A percentile compares a stretch with the other conserved stretches of the same genome.
Conservation (phyloP, 2,113 vertebrate genomes). For the Argyrosomus japonicus region DNA sequence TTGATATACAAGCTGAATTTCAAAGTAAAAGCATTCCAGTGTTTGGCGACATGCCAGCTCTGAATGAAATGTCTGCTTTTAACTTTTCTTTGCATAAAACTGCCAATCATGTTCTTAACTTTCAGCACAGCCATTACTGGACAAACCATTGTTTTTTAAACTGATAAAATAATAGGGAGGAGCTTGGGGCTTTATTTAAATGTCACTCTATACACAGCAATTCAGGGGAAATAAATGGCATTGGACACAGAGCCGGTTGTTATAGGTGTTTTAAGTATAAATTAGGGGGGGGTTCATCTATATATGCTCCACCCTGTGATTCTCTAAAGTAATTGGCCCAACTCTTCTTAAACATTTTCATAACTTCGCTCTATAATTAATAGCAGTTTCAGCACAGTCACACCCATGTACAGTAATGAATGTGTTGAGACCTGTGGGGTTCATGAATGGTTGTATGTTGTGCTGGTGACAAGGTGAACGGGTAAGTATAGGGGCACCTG, state of each 20-base stretch:
- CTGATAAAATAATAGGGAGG: constrained; percentile 48
- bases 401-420: constrained; percentile 43
- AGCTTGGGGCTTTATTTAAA: constrained; percentile 32
- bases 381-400: constrained; percentile 24
- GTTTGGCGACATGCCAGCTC: constrained; percentile 25
- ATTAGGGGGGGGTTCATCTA: constrained; percentile 27
- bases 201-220: constrained; percentile 45
- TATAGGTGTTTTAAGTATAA: constrained; percentile 26
- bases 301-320: constrained; percentile 32
- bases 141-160: constrained; percentile 52
- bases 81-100: constrained; percentile 20
- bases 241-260: constrained; percentile 30
- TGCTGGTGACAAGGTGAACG: constrained; percentile 52
- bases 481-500: constrained; percentile 52
- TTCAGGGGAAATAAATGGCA: constrained; percentile 49
- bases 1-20: constrained; percentile 27
- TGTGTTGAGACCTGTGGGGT: constrained; percentile 60
- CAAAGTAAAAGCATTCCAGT: constrained; percentile 40
- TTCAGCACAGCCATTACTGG: constrained; percentile 33
- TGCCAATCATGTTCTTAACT: constrained; percentile 6
- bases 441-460: constrained; percentile 27
- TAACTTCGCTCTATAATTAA: constrained; percentile 29
- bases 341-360: constrained; percentile 1
- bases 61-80: constrained; percentile 31
- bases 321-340: constrained; percentile 12